Conservation (phyloP, 2,113 vertebrate genomes). For the Colinus virginianus region DNA sequence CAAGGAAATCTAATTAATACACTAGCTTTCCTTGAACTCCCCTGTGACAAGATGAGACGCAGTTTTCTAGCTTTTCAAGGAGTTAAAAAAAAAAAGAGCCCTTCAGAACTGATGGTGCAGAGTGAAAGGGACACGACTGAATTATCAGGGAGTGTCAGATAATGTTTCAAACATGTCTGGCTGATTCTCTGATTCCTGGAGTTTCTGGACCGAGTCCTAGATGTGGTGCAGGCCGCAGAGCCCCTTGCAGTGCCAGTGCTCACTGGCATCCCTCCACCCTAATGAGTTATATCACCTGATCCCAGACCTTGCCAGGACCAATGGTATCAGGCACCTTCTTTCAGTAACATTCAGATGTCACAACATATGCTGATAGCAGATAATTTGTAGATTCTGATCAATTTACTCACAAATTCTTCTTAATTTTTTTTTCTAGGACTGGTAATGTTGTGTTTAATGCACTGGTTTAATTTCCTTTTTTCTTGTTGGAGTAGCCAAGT, state of each 20-base stretch:
- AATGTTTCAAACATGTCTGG: neutral
- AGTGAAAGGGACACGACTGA: neutral
- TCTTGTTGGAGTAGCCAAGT: neutral
- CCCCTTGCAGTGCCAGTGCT: neutral
- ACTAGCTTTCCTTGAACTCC: slow-evolving; percentile 34
- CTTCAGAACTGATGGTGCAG: neutral
- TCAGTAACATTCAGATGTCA: neutral
- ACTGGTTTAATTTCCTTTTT: neutral
- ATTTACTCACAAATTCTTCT: neutral
- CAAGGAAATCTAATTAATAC: slow-evolving; percentile 65
- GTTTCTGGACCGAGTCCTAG: neutral
- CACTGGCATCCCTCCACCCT: neutral
- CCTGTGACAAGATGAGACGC: neutral
- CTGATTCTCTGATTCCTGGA: slow-evolving; percentile 44
- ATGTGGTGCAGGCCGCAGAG: neutral
- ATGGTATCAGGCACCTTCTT: neutral
- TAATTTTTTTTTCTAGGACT: neutral
- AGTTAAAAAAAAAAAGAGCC: neutral
- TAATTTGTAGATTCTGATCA: neutral
- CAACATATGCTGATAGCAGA: neutral
- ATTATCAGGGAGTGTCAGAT: neutral
- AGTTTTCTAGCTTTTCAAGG: neutral
- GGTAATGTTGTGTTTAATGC: neutral
- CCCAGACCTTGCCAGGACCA: fast-evolving
- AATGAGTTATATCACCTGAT: neutral